Conservation (phyloP, 2,888 invertebrate genomes). For the Fragum whitleyi region DNA sequence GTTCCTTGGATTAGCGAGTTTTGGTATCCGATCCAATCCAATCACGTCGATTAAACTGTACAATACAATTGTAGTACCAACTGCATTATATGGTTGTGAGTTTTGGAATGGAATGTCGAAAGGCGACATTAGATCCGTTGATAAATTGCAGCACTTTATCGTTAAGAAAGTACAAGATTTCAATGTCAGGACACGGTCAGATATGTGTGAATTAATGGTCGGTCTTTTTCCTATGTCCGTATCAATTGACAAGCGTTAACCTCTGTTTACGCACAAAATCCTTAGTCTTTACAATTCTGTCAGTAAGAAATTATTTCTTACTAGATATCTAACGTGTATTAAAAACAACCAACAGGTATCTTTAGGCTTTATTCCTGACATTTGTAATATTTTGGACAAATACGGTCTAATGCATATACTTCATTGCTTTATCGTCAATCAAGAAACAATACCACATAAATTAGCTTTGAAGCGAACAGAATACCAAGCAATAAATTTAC, state of each 20-base stretch:
- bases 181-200: constrained; percentile 5
- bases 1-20: background rate
- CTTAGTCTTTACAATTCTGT: background rate
- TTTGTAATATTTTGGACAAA: background rate
- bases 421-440: background rate
- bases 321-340: too few species aligned
- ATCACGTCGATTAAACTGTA: constrained; percentile 6
- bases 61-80: background rate
- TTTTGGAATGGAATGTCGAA: constrained; percentile 16
- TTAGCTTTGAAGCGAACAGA: background rate
- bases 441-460: background rate
- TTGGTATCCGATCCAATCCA: constrained; percentile 1
- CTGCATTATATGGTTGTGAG: constrained; percentile 15
- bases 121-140: background rate
- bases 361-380: constrained; percentile 22
- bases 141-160: constrained; percentile 16
- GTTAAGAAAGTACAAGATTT: constrained; percentile 16
- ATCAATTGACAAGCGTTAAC: background rate
- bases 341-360: background rate
- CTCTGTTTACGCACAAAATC: constrained; percentile 10
- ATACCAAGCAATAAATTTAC: background rate
- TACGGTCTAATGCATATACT: background rate
- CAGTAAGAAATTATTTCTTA: constrained; percentile 3
- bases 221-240: background rate
- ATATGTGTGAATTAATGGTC: constrained; percentile 20